Conservation (phyloP, 2,888 invertebrate species). For the Acronicta aceris region DNA sequence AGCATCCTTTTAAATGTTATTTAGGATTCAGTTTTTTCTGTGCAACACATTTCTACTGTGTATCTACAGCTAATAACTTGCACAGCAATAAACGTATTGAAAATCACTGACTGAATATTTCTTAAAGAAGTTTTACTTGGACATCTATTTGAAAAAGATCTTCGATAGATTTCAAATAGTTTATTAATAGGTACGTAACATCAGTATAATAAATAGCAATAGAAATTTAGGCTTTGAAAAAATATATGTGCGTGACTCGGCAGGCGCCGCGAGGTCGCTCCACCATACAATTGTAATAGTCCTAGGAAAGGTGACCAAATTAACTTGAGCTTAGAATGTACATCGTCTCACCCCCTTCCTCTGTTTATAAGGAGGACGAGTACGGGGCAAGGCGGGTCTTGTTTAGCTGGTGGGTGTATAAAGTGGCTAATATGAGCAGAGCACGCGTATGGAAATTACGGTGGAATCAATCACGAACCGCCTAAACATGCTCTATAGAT, state of each 20-base stretch:
- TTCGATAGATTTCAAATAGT: slow-evolving; percentile 55
- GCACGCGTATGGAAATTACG: slow-evolving; percentile 89
- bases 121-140: slow-evolving; percentile 17
- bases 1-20: no score
- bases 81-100: no score
- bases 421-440: slow-evolving; percentile 86
- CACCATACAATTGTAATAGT: slow-evolving; percentile 81
- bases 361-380: slow-evolving; percentile 31
- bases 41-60: no score
- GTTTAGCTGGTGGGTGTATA: slow-evolving; percentile 73
- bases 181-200: slow-evolving; percentile 58
- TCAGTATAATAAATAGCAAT: slow-evolving; percentile 67
- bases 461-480: slow-evolving; percentile 87
- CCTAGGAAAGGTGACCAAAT: slow-evolving; percentile 76
- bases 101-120: neutral
- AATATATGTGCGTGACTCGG: slow-evolving; percentile 87
- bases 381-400: slow-evolving; percentile 58
- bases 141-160: slow-evolving; percentile 35
- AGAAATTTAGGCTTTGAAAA: slow-evolving; percentile 81
- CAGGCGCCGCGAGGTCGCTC: slow-evolving; percentile 87
- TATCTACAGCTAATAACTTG: no score
- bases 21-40: no score
- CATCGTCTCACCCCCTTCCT: slow-evolving; percentile 59
- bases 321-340: slow-evolving; percentile 68
- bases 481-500: slow-evolving; percentile 81